phyloP scores from a whole-genome alignment of 2,797 vertebrate genomes.

The Gymnoscopelus braueri region DNA sequence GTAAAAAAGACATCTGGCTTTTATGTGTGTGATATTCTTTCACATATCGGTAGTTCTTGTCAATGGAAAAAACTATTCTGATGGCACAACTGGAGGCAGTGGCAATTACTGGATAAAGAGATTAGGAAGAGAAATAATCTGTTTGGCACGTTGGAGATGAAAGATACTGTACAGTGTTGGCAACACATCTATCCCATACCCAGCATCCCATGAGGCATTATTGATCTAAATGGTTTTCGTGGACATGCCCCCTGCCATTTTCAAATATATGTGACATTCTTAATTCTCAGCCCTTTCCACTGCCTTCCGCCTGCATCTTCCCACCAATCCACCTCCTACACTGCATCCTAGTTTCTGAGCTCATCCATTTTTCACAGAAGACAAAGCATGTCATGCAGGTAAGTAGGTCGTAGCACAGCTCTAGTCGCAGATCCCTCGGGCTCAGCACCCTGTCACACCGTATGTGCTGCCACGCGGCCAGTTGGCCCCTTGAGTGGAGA shows the following conservation, averaged over 20 bases:
- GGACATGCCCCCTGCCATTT: conserved; percentile 18
- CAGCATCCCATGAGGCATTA: conserved; percentile 2
- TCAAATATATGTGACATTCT: conserved; percentile 8
- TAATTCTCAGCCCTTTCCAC: not conserved
- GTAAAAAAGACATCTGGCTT: not conserved
- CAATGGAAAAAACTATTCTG: no score
- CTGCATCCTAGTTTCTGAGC: conserved; percentile 17
- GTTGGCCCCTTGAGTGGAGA: conserved; percentile 35
- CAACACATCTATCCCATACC: no score
- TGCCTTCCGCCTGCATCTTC: not conserved
- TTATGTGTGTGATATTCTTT: no score
- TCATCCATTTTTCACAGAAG: conserved; percentile 47
- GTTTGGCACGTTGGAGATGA: no score
- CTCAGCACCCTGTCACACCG: conserved; percentile 45
- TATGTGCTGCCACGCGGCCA: conserved; percentile 21
- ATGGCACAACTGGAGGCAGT: not conserved
- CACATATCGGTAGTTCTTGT: no score
- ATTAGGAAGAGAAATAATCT: no score
- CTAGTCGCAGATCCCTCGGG: conserved; percentile 43
- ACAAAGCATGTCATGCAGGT: conserved; percentile 56
- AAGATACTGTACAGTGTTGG: no score
- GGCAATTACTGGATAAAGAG: no score
- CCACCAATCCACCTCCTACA: not conserved
- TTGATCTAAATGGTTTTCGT: conserved; percentile 27
- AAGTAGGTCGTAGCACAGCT: conserved; percentile 72